Conservation (phyloP, 2,113 vertebrate genomes). For the Talpa occidentalis region DNA sequence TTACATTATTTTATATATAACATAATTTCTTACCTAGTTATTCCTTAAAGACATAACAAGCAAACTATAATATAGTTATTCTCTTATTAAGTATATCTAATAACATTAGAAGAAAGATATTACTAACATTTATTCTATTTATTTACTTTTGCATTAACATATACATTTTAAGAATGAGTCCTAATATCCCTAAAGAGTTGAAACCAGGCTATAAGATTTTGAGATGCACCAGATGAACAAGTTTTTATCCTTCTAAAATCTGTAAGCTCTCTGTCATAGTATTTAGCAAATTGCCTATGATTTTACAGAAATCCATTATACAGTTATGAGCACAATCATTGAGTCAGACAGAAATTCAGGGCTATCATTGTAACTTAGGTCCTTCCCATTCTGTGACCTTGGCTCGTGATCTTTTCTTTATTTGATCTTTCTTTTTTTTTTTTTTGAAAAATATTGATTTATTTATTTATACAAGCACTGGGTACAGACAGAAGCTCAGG, state of each 20-base stretch:
- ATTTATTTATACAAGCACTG: too few relatives aligned
- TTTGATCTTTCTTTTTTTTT: not conserved
- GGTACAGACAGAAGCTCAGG: too few relatives aligned
- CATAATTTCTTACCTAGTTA: not conserved
- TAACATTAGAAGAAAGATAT: not conserved
- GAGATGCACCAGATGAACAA: not conserved
- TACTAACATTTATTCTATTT: not conserved
- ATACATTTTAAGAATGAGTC: not conserved
- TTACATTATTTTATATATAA: too few relatives aligned
- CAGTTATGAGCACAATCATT: not conserved
- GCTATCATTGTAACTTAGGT: not conserved
- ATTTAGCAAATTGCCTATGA: not conserved
- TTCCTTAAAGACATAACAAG: not conserved
- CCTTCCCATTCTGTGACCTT: not conserved
- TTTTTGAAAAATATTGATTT: too few relatives aligned
- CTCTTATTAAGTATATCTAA: not conserved
- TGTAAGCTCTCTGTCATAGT: not conserved
- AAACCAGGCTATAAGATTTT: not conserved
- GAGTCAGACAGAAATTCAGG: not conserved
- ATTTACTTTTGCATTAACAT: not conserved
- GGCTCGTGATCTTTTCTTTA: not conserved
- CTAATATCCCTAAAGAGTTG: not conserved
- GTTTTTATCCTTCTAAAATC: accelerated
- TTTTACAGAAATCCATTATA: not conserved
- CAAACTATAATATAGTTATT: not conserved